phyloP scores from a whole-genome alignment of 2,888 invertebrate species.

The Tinea pellionella region DNA sequence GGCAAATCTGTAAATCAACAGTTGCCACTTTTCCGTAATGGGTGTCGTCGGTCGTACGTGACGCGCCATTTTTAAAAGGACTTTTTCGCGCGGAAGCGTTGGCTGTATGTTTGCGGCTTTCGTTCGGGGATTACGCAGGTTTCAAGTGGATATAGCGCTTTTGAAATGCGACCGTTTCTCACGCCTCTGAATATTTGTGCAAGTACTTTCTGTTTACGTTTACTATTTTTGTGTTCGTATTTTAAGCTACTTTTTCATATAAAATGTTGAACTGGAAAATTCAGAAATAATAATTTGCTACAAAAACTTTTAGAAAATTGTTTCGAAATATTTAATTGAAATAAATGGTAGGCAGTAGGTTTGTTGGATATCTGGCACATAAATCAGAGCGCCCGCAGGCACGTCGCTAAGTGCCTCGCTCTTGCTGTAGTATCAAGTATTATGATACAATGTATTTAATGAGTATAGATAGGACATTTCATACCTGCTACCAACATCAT shows the following conservation, averaged over 20 bases:
- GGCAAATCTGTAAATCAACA: conserved; percentile 66
- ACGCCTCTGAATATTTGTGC: conserved; percentile 1
- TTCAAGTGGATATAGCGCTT: conserved; percentile 2
- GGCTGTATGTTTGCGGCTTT: conserved; percentile 38
- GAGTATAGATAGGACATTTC: background rate
- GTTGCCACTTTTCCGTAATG: conserved; percentile 63
- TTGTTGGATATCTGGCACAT: conserved; percentile 32
- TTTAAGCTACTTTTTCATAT: background rate
- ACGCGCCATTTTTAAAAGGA: conserved; percentile 69
- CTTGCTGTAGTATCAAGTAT: conserved; percentile 28
- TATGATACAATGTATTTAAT: conserved; percentile 18
- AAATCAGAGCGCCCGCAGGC: conserved; percentile 63
- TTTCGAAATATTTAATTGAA: conserved; percentile 46
- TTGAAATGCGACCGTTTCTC: conserved; percentile 4
- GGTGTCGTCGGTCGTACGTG: conserved; percentile 62
- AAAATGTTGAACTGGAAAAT: background rate
- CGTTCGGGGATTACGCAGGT: conserved; percentile 10
- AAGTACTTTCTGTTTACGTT: background rate
- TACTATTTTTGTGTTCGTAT: background rate
- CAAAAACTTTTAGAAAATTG: background rate
- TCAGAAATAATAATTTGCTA: background rate
- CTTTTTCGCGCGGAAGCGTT: conserved; percentile 58
- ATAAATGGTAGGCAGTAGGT: conserved; percentile 51
- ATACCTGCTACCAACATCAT: background rate
- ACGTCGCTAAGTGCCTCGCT: conserved; percentile 58